Conservation (phyloP, 2,113 vertebrate species). For the Todiramphus chloris region DNA sequence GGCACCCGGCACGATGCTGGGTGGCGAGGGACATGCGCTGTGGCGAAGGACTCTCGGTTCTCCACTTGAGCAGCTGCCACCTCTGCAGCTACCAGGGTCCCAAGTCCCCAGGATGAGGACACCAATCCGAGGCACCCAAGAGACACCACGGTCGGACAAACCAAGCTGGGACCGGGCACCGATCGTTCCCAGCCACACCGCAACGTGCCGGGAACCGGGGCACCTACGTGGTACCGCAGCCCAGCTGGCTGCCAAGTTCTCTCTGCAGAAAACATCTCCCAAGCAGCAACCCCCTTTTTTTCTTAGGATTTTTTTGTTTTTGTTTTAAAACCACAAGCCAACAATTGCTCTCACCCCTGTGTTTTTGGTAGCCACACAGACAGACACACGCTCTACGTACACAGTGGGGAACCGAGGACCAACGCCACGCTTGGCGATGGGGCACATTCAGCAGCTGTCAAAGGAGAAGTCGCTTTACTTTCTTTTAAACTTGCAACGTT, state of each 20-base stretch:
- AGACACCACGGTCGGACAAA: not conserved
- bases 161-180: not conserved
- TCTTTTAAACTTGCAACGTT: conserved; percentile 83
- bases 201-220: not conserved
- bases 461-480: conserved; percentile 77
- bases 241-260: not conserved
- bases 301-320: rapidly evolving
- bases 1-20: not conserved
- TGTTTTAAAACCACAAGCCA: not conserved
- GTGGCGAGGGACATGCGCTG: not conserved
- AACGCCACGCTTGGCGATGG: not conserved
- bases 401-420: not conserved
- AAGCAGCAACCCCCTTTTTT: not conserved
- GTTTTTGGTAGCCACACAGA: conserved; percentile 8
- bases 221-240: not conserved
- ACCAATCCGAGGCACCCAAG: not conserved
- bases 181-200: not conserved
- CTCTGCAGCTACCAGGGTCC: not conserved
- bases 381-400: not conserved
- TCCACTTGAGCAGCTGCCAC: not conserved
- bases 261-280: not conserved
- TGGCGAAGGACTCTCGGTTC: not conserved
- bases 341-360: conserved; percentile 30
- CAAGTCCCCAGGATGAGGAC: not conserved
- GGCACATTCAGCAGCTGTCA: conserved; percentile 56